These are phyloP conservation scores for Pseudochirops corinnae DNA, from an alignment of 2,797 vertebrate genomes.

Conservation along the genomic window DNA sequence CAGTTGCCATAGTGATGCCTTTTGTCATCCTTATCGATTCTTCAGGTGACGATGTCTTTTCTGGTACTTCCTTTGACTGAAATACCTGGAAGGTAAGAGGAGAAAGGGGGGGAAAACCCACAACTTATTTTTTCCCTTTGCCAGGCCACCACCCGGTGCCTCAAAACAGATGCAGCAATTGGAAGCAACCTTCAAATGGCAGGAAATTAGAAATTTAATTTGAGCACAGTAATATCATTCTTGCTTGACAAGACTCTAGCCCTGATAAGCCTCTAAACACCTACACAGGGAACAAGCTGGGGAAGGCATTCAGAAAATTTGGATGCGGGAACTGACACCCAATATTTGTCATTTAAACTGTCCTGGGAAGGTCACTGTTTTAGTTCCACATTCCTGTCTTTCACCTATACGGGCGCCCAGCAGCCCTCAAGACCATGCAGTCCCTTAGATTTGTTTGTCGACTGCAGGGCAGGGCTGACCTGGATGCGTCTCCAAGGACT, in stretches of 20 bases:
- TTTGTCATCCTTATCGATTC: slow-evolving; percentile 99
- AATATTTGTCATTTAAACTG: background rate
- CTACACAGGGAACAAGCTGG: slow-evolving; percentile 7
- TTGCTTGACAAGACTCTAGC: slow-evolving; percentile 33
- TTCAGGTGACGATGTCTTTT: slow-evolving; percentile 94
- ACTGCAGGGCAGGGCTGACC: slow-evolving; percentile 28
- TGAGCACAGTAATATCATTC: slow-evolving; percentile 38
- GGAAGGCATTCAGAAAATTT: background rate
- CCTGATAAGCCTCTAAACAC: slow-evolving; percentile 37
- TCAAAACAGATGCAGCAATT: background rate
- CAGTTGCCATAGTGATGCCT: slow-evolving; percentile 98
- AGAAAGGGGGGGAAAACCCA: slow-evolving; percentile 32
- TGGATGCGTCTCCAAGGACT: slow-evolving; percentile 18
- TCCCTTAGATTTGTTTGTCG: background rate
- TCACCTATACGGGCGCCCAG: background rate
- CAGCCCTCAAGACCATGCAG: background rate
- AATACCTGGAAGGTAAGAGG: slow-evolving; percentile 90
- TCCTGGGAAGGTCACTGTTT: background rate
- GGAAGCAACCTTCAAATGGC: slow-evolving; percentile 46
- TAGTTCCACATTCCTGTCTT: background rate
- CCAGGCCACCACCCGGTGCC: background rate
- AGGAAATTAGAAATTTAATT: slow-evolving; percentile 72
- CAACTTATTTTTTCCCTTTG: background rate
- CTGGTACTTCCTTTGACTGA: slow-evolving; percentile 94
- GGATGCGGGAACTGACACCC: background rate